phyloP scores from a whole-genome alignment of 2,113 vertebrate species.

The Cyprinodon brontotheroides region DNA sequence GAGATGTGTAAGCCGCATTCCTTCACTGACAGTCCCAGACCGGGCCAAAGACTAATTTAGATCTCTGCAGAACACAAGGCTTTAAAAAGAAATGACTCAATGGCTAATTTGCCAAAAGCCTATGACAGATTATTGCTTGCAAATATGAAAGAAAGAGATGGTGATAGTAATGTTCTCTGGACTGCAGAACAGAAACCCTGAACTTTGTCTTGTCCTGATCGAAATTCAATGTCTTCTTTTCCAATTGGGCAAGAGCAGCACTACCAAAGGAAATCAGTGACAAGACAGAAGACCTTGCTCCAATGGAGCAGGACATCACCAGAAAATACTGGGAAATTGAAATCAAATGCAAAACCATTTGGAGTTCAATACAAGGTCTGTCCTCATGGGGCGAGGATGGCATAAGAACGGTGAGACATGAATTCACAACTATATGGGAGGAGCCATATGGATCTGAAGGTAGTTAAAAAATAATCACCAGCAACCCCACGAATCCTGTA shows the following conservation, averaged over 20 bases:
- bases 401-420: no score
- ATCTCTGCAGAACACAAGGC: background rate
- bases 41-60: background rate
- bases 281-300: no score
- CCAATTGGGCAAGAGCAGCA: background rate
- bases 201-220: background rate
- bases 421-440: no score
- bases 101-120: background rate
- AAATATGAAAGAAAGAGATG: background rate
- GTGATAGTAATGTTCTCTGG: background rate
- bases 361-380: background rate
- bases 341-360: background rate
- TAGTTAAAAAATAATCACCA: no score
- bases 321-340: background rate
- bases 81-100: background rate
- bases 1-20: conserved; percentile 63
- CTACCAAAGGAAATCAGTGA: background rate
- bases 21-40: conserved; percentile 49
- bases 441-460: no score
- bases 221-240: background rate
- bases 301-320: no score
- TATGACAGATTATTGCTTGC: background rate
- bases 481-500: no score
- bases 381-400: no score
- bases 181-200: background rate